Percentiles rank a stretch among this genome's conserved stretches.
These are phyloP conservation scores for Butorides virescens DNA, from an alignment of 2,113 vertebrate genomes.

Conservation along the genomic window DNA sequence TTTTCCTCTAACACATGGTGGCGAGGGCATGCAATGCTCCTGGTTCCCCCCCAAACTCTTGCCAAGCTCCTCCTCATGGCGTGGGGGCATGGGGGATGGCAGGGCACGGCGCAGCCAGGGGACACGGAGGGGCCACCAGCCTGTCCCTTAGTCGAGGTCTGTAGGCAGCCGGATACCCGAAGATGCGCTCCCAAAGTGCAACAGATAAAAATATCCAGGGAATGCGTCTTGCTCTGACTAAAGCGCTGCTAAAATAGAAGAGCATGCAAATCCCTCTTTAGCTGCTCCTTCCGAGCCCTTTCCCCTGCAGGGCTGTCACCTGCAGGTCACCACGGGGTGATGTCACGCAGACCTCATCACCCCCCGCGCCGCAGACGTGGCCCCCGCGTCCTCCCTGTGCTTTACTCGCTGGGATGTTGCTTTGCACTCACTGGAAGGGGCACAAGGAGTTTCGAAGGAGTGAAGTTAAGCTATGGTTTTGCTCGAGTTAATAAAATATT, in stretches of 20 bases:
- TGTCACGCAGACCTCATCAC: neutral
- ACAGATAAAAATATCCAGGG: conserved; percentile 26
- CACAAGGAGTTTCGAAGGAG: neutral
- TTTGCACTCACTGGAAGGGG: neutral
- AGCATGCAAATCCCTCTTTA: neutral
- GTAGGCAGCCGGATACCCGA: neutral
- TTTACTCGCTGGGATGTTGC: neutral
- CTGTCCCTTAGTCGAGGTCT: fast-evolving
- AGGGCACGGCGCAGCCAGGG: neutral
- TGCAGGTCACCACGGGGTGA: fast-evolving
- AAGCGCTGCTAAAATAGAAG: neutral
- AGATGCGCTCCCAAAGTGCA: neutral
- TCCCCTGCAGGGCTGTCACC: neutral
- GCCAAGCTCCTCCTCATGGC: neutral
- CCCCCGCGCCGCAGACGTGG: fast-evolving
- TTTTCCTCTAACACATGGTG: neutral
- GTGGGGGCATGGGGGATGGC: fast-evolving
- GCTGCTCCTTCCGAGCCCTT: neutral
- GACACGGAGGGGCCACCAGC: neutral
- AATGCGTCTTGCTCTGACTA: conserved; percentile 3
- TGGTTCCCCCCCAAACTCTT: neutral
- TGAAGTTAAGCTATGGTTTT: neutral
- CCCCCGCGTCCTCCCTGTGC: fast-evolving
- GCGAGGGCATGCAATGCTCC: fast-evolving
- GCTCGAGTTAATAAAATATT: neutral